Evolutionary conservation across 2,888 invertebrate species (phyloP), one percentile per base, ranked within the genome.

Genomic region (Mesorhabditis spiculigera): DNA sequence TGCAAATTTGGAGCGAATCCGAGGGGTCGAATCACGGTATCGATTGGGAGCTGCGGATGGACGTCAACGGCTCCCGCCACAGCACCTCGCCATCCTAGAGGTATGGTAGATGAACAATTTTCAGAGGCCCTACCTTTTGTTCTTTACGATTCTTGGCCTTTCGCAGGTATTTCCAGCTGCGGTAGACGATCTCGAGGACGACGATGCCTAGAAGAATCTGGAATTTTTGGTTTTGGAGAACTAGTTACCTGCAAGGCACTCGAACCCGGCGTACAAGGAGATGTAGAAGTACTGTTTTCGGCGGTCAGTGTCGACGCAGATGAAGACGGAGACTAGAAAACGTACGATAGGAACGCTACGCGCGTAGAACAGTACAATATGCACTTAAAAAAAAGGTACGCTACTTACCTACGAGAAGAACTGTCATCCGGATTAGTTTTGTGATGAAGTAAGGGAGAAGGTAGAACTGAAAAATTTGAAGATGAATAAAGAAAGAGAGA

Each of bases 221-320:
- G 8, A 50, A 2, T 50, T 50, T 50, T 50, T 10, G 3, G 8
- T 50, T 50, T 50, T n/a, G n/a, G 58, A 50, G 58, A 50, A 50
- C 8, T 50, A 13, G 58, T 50, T 50, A 50, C 58, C 58, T 10
- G 58, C 58, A 2, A 50, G n/a, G n/a, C 58, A 13, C 58, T 50
- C 58, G 58, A 50, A 50, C 2, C 10, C 58, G 1, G 58, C 58
- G 58, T 50, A 50, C 58, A 50, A n/a, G 10, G 58, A 50, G 58
- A 50, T n/a, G 58, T 50, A 50, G 58, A 50, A 50, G n/a, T 50
- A 50, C 58, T n/a, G n/a, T 50, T 50, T 50, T n/a, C 58, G 58
- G 8, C 58, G 58, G 10, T 50, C 58, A n/a, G 8, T 3, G n/a
- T 50, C 58, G n/a, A 50, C n/a, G 58, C 58, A 50, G n/a, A 50